Base-by-base conservation (phyloP, 2,888 invertebrate species). In the Orthosia cruda region DNA sequence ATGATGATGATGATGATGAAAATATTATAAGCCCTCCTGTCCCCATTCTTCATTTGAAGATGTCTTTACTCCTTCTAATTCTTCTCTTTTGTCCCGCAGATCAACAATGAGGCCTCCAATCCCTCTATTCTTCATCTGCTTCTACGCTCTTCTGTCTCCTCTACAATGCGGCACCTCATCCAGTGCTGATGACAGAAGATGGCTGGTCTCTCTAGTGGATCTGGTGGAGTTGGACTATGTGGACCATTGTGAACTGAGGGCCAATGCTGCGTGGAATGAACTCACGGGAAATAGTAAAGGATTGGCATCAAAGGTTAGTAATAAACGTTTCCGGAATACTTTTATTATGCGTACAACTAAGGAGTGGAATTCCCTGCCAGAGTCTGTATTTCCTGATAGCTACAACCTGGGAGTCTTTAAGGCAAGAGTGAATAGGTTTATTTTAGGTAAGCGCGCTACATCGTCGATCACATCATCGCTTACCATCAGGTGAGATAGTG, bases 181-280 rank as follows among this genome's bases (percentile, higher is more conserved):
- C 26, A 93, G 92, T 23, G 91, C 87, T 2, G 94, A 95, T 58
- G 95, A 96, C 72, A 91, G 92, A 67, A 88, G 92, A 86, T 94
- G 94, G 94, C 91, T 96, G 55, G 91, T 92, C 11, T 93, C 95
- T 0, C 86, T 97, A 15, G 89, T 97, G 16, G 95, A 96, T 18
- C 87, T 97, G 18, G 94, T 97, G 15, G 97, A 97, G 80, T 74
- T 96, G 84, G 97, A 97, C 64, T 96, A 97, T 68, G 95, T 95
- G 63, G 97, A 97, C 74, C 93, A 94, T 52, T 97, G 97, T 76
- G 94, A 93, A 55, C 91, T 93, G 71, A 89, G 93, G 57, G 96
- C 96, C 1, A 89, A 88, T 13, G 96, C 96, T 0, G 87, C 94
- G 9, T 96, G 96, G 96, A 92, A 93, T 47, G 95, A 96, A 82